phyloP scores from a whole-genome alignment of 2,797 vertebrate genomes.

The Enteromius mattozi region DNA sequence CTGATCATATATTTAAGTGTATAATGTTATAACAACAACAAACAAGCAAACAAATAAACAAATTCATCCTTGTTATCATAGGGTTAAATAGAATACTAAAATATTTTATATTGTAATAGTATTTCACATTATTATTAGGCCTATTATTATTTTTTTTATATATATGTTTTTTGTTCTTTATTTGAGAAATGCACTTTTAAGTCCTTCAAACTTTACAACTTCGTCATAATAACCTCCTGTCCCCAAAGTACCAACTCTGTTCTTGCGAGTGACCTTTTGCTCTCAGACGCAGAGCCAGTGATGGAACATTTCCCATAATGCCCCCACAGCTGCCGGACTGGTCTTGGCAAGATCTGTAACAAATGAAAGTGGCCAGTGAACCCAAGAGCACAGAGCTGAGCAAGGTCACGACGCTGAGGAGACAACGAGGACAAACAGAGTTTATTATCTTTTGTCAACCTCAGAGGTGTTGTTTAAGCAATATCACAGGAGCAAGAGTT shows the following conservation, averaged over 20 bases:
- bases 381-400: constrained; percentile 20
- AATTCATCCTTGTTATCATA: not conserved
- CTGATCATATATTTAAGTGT: too few relatives aligned
- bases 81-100: not conserved
- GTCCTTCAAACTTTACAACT: constrained; percentile 19
- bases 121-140: not conserved
- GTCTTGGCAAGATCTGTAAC: constrained; percentile 15
- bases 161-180: not conserved
- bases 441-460: constrained; percentile 30
- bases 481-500: not conserved
- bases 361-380: constrained; percentile 29
- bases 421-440: constrained; percentile 9
- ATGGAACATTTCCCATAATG: constrained; percentile 44
- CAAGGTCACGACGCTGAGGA: constrained; percentile 9
- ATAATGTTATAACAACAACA: too few relatives aligned
- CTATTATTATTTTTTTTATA: not conserved
- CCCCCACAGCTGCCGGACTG: constrained; percentile 5
- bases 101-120: too few relatives aligned
- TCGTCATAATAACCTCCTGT: constrained; percentile 20
- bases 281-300: constrained; percentile 15
- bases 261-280: constrained; percentile 36
- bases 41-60: too few relatives aligned
- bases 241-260: constrained; percentile 21
- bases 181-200: not conserved
- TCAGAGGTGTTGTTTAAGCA: constrained; percentile 11